Base-by-base conservation (phyloP, 2,797 vertebrate species). In the Carapus acus region DNA sequence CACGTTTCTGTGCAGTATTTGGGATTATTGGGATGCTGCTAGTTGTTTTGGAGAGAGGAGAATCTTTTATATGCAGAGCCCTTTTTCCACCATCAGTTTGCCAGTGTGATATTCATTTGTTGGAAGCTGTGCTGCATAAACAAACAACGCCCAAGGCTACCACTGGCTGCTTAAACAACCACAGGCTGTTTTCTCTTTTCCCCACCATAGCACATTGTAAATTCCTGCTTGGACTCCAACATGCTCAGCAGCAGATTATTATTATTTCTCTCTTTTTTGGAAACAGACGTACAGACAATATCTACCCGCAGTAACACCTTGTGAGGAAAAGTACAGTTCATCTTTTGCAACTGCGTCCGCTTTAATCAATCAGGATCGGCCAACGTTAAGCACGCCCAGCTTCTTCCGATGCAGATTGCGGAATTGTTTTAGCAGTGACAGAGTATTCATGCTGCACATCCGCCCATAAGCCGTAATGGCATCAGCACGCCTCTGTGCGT, bases 111-210 rank as follows among this genome's bases (percentile, higher is more conserved):
- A 83, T 84, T 86, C 79, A 82, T 86, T 81, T 85, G 67, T 79
- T 78, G 76, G 82, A 85, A 85, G 80, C 71, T 84, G 77, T 79
- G 83, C 81, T 83, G 85, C 85, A 85, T 86, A 87, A 88, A 87
- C 86, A 87, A 85, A 88, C 84, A 86, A 79, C 65, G 84, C 88
- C 78, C 66, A 74, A 76, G 82, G 85, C 86, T 80, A 84, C 69
- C 61, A 67, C 74, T 80, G 81, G 77, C 82, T 87, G 81, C 65
- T 83, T 81, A 87, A 86, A 88, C 82, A 87, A 85, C 88, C 83
- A 82, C 77, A 67, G 86, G 85, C 87, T 84, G 78, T 84, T 80
- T 83, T 82, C 76, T 77, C 64, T 77, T 73, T 76, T 81, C 80
- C 74, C 74, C 73, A 73, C 76, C 72, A 67, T 43, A 76, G 70